Base-by-base conservation (phyloP, 2,888 invertebrate species). In the Acronicta leporina region DNA sequence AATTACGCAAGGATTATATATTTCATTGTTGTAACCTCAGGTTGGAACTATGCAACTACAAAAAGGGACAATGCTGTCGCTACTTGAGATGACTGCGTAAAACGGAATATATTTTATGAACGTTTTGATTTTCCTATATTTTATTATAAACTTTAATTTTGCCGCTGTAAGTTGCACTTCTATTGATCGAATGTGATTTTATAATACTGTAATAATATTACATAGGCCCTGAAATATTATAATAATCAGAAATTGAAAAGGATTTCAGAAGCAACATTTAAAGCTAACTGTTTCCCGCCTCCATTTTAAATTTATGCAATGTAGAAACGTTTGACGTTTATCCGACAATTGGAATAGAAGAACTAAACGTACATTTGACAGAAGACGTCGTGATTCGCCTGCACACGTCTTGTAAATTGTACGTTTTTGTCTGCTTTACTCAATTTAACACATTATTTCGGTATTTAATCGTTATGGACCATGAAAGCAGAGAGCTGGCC, bases 401-500 rank as follows among this genome's bases (percentile, higher is more conserved):
- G 69, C 70, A 63, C 77, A 79, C 79, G 75, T 75, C 68, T 60
- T 52, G 63, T 63, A 56, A 67, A 65, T 74, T 66, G 58, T 63
- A 57, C 70, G 49, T 67, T 74, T 65, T 52, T 56, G 52, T 60
- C 52, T 52, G 51, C 49, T 73, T 69, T 64, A 71, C 54, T 66
- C 62, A 66, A 55, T 72, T 52, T 69, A 59, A 61, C 65, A 68
- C 46, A 51, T 56, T n/a, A 68, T 68, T 62, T 73, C 68, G 42
- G 60, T 62, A 66, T 51, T 63, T 81, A 63, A 70, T 48, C 49
- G 35, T 16, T 47, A 96, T 96, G 96, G 95, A 96, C 82, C 92
- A 95, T 76, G 90, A 94, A 76, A 95, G 95, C 71, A 92, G 94
- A 55, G 94, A 95, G 75, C 87, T 95, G 61, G 95, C 95, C 48